Conservation (phyloP, 1,140 invertebrate species). For the Idris sp. region DNA sequence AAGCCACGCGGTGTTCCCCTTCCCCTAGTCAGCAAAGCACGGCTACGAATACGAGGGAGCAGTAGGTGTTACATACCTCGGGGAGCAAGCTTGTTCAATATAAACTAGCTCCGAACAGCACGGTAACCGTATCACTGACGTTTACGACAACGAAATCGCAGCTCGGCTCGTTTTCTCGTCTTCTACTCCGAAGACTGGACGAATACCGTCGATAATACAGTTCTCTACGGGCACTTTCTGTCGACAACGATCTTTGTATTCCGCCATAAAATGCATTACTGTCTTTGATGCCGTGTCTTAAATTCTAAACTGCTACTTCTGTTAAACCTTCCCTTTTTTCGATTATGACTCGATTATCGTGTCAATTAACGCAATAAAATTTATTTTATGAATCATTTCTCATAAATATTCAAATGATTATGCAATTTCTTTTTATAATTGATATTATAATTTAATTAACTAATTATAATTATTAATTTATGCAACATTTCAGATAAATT, state of each 20-base stretch:
- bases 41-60: conserved; percentile 59
- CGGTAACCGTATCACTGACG: conserved; percentile 79
- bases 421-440: no score
- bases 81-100: conserved; percentile 79
- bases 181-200: conserved; percentile 54
- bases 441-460: no score
- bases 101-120: conserved; percentile 78
- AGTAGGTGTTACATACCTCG: conserved; percentile 78
- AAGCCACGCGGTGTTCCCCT: conserved; percentile 69
- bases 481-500: no score
- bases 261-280: conserved; percentile 63
- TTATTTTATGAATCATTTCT: not conserved
- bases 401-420: no score
- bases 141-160: conserved; percentile 79
- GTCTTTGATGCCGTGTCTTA: conserved; percentile 62
- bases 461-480: no score
- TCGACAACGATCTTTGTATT: conserved; percentile 62
- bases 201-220: conserved; percentile 69
- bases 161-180: conserved; percentile 75
- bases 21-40: conserved; percentile 46
- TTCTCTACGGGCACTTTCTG: conserved; percentile 62
- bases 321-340: conserved; percentile 20
- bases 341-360: conserved; percentile 23
- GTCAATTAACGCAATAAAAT: conserved; percentile 1
- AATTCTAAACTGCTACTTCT: conserved; percentile 52